Evolutionary conservation across 2,113 vertebrate genomes (phyloP).

Genomic region (Sapajus apella): DNA sequence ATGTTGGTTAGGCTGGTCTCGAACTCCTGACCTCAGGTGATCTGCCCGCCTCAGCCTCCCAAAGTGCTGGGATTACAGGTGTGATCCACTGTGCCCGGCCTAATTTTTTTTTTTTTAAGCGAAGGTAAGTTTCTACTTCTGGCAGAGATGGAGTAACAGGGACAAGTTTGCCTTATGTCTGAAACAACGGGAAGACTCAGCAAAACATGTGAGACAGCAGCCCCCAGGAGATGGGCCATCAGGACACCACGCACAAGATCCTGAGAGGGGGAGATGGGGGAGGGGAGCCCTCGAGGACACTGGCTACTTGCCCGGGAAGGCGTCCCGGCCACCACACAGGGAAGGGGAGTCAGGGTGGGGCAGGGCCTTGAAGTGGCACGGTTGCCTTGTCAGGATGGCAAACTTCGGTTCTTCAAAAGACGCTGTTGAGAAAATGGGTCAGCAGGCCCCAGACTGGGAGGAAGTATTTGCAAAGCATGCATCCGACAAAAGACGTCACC

Average conservation of each 20-base stretch:
- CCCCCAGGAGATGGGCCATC: not conserved
- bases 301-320: not conserved
- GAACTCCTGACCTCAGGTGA: no score
- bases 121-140: not conserved
- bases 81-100: fast-evolving
- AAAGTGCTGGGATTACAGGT: no score
- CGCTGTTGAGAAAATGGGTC: not conserved
- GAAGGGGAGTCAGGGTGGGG: fast-evolving
- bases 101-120: no score
- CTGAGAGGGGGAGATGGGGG: fast-evolving
- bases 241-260: no score
- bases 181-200: not conserved
- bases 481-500: not conserved
- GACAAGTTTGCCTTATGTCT: not conserved
- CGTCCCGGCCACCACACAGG: not conserved
- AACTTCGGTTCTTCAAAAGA: not conserved
- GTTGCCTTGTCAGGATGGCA: not conserved
- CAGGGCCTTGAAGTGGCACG: not conserved
- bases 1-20: no score
- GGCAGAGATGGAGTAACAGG: not conserved
- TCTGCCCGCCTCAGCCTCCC: no score
- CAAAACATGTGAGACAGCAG: not conserved
- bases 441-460: not conserved
- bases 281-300: no score
- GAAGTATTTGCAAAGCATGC: not conserved